Percentiles rank a stretch among this genome's conserved stretches.
Evolutionary conservation across 2,113 vertebrate species (phyloP).

Genomic region (Plecotus auritus): DNA sequence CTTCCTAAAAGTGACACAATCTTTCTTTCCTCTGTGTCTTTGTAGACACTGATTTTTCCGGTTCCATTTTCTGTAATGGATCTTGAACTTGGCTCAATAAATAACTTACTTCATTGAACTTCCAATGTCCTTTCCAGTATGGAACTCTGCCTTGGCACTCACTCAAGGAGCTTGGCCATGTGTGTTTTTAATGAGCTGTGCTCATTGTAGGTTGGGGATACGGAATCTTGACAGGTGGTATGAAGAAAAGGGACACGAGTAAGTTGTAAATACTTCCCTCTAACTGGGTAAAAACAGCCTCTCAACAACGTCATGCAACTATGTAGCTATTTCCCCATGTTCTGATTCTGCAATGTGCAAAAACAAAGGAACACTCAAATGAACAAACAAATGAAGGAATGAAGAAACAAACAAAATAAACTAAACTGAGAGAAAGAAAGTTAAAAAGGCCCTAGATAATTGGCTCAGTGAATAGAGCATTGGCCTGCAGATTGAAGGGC

Average conservation of each 20-base stretch:
- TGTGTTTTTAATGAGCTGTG: not conserved
- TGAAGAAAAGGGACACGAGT: not conserved
- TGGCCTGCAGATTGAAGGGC: too few relatives aligned
- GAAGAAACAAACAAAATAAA: not conserved
- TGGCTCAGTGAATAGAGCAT: too few relatives aligned
- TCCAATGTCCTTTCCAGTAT: not conserved
- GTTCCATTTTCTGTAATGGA: not conserved
- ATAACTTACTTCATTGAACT: not conserved
- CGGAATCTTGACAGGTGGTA: not conserved
- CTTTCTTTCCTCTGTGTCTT: not conserved
- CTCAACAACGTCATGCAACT: not conserved
- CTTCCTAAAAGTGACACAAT: not conserved
- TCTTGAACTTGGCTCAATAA: not conserved
- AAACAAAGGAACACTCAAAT: not conserved
- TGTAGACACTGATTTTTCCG: not conserved
- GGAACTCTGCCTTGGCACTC: not conserved
- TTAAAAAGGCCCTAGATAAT: not conserved
- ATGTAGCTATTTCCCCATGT: not conserved
- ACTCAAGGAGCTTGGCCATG: not conserved
- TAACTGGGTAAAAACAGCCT: not conserved
- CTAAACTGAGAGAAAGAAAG: not conserved
- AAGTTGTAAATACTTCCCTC: not conserved
- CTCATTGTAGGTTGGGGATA: not conserved
- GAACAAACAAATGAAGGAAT: not conserved
- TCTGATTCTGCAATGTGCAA: not conserved